Conservation (phyloP, 2,113 vertebrate species). For the Sula dactylatra region DNA sequence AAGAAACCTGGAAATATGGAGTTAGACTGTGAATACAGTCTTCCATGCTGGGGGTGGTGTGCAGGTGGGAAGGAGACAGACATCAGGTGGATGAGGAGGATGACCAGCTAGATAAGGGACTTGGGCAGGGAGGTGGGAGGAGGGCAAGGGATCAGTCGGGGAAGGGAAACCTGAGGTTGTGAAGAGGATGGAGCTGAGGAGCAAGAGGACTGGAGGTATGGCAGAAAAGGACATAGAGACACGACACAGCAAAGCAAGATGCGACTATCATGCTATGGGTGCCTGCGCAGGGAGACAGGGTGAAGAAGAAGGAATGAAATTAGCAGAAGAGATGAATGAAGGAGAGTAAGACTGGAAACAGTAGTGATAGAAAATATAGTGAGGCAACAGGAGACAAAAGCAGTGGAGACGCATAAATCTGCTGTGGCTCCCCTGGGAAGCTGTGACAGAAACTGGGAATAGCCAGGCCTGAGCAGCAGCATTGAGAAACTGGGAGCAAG, state of each 20-base stretch:
- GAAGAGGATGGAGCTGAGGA: not conserved
- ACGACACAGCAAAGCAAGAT: not conserved
- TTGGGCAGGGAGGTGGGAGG: not conserved
- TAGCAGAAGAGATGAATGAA: not conserved
- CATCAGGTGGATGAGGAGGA: not conserved
- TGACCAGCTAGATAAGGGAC: not conserved
- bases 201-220: not conserved
- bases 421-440: not conserved
- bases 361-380: not conserved
- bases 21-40: not conserved
- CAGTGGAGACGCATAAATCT: not conserved
- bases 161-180: not conserved
- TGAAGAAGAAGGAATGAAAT: not conserved
- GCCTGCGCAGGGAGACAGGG: not conserved
- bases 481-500: not conserved
- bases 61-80: not conserved
- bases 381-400: not conserved
- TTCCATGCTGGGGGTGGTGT: not conserved
- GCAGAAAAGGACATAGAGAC: not conserved
- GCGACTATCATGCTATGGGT: rapidly evolving
- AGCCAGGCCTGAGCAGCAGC: not conserved
- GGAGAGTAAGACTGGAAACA: not conserved
- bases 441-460: not conserved
- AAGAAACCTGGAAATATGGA: not conserved
- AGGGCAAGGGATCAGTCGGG: not conserved